These are phyloP conservation scores for Trematocara unimaculatum DNA, from an alignment of 2,113 vertebrate species.

Conservation along the genomic window DNA sequence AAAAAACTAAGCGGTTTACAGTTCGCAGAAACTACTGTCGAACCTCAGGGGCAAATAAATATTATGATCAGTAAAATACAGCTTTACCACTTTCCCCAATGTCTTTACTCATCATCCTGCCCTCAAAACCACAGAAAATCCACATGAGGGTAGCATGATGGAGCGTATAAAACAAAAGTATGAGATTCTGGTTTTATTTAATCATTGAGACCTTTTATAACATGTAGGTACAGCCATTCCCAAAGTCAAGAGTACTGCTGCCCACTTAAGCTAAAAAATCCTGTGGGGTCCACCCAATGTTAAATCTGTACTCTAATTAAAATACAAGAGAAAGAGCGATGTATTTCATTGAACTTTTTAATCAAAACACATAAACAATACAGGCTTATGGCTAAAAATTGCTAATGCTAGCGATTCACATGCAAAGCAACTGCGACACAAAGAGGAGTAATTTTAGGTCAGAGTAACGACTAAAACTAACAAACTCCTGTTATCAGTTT, in stretches of 20 bases:
- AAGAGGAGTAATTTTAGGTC: background rate
- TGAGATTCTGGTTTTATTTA: background rate
- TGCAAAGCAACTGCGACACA: background rate
- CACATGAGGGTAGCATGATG: background rate
- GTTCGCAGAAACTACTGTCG: too few relatives aligned
- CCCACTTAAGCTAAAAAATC: background rate
- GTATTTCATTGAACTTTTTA: background rate
- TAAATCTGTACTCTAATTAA: background rate
- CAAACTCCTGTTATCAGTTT: background rate
- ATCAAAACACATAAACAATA: background rate
- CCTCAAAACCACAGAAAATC: background rate
- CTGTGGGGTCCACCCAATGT: background rate
- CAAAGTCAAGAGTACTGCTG: background rate
- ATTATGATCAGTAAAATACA: too few relatives aligned
- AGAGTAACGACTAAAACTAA: background rate
- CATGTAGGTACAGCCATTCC: background rate
- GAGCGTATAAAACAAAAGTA: background rate
- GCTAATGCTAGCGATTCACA: rapidly evolving
- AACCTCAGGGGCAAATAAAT: too few relatives aligned
- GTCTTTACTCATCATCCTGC: too few relatives aligned
- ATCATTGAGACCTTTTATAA: background rate
- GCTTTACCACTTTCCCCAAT: too few relatives aligned
- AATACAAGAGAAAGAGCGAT: background rate
- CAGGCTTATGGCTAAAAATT: background rate
- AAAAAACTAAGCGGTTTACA: too few relatives aligned